A percentile compares a stretch with the other conserved stretches of the same genome.
phyloP scores from a whole-genome alignment of 2,888 invertebrate genomes.

The Scaeva pyrastri region DNA sequence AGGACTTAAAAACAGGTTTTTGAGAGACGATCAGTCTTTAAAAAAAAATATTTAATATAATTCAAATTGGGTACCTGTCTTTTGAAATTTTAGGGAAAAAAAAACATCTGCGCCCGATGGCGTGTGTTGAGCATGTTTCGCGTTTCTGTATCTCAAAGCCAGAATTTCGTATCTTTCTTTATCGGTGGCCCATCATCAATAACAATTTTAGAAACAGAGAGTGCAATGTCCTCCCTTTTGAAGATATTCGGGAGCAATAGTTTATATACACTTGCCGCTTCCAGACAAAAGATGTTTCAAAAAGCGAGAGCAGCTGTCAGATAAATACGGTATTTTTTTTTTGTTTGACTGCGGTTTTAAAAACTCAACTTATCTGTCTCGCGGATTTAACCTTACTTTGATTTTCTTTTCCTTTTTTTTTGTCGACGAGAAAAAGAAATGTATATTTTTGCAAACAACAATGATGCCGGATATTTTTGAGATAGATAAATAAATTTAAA shows the following conservation, averaged over 20 bases:
- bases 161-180: slow-evolving; percentile 17
- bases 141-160: slow-evolving; percentile 22
- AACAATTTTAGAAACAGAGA: slow-evolving; percentile 26
- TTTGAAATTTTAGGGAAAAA: slow-evolving; percentile 32
- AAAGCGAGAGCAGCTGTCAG: slow-evolving; percentile 20
- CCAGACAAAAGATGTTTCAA: slow-evolving; percentile 9
- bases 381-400: background rate
- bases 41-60: slow-evolving; percentile 12
- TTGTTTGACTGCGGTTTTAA: too few species aligned
- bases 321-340: background rate
- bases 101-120: slow-evolving; percentile 68
- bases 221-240: slow-evolving; percentile 67
- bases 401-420: background rate
- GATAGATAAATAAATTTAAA: too few species aligned
- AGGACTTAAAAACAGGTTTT: slow-evolving; percentile 57
- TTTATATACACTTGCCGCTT: slow-evolving; percentile 57
- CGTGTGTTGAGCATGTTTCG: slow-evolving; percentile 62
- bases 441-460: slow-evolving; percentile 5
- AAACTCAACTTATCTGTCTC: background rate
- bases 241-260: slow-evolving; percentile 31
- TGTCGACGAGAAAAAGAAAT: background rate
- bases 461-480: slow-evolving; percentile 37
- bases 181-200: slow-evolving; percentile 39
- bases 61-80: slow-evolving; percentile 59
- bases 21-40: slow-evolving; percentile 1